phyloP scores from a whole-genome alignment of 2,888 invertebrate species.

The Aricia artaxerxes region DNA sequence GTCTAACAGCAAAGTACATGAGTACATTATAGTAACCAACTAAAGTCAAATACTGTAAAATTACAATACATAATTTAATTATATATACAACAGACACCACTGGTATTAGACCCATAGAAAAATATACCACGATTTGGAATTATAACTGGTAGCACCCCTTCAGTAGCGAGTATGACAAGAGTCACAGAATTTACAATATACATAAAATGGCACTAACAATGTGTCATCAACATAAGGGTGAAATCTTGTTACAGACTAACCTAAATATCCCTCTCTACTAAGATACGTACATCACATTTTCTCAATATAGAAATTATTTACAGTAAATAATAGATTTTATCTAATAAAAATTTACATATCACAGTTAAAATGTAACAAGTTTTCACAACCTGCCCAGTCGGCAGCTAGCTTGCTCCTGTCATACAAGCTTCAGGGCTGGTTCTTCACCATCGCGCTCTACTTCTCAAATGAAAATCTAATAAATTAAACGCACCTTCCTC shows the following conservation, averaged over 20 bases:
- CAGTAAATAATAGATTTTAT: conserved; percentile 75
- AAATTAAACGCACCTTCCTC: conserved; percentile 82
- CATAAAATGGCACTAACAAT: conserved; percentile 78
- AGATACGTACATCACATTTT: conserved; percentile 72
- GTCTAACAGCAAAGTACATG: conserved; percentile 76
- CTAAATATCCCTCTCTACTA: conserved; percentile 67
- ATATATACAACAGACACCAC: conserved; percentile 78
- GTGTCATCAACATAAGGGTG: conserved; percentile 77
- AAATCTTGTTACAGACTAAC: conserved; percentile 81
- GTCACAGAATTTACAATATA: conserved; percentile 79
- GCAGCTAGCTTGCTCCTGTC: conserved; percentile 80
- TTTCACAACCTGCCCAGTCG: conserved; percentile 69
- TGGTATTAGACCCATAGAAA: conserved; percentile 79
- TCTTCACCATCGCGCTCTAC: conserved; percentile 82
- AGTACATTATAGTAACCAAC: conserved; percentile 77
- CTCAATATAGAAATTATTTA: conserved; percentile 71
- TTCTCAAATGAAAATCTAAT: conserved; percentile 80
- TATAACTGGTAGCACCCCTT: conserved; percentile 82
- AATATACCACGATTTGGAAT: conserved; percentile 79
- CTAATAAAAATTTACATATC: conserved; percentile 78
- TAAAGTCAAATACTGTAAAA: conserved; percentile 78
- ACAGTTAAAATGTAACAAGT: conserved; percentile 81
- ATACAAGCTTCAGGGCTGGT: conserved; percentile 81
- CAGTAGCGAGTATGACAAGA: conserved; percentile 82
- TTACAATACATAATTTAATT: conserved; percentile 72